Evolutionary conservation across 2,113 vertebrate species (phyloP), one percentile per base, ranked within the genome.

Genomic region (Scomber scombrus): DNA sequence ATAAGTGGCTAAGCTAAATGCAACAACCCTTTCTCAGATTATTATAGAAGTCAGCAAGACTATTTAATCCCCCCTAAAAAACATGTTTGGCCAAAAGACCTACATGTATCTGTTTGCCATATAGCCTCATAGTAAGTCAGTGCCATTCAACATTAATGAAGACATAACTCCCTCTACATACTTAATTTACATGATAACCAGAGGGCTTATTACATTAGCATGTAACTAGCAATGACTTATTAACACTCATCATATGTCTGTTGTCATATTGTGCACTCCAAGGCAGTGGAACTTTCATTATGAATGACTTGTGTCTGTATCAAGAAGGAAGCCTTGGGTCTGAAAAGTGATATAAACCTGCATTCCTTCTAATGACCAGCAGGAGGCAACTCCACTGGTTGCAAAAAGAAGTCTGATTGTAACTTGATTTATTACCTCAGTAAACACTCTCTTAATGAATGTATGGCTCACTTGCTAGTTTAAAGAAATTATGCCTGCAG

Each of bases 141-240:
- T 21, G 11, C n/a, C 11, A 60, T 29, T 75, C 8, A 34, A 31
- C 40, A 49, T 7, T 40, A 45, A 72, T 84, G 66, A 79, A 69
- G 49, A 57, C 54, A 47, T 31, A 21, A 40, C 57, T 61, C 58
- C 73, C 68, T 58, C 60, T 46, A 50, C 57, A 54, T 12, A 40
- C 16, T 55, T 69, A 46, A 78, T 78, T 68, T 64, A 49, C 15
- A 82, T 46, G 46, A 63, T 57, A 50, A 31, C 66, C 50, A 43
- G 60, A 57, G 52, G 58, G 55, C 16, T 64, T 46, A 73, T 55
- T 56, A 58, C 46, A 73, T 82, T 56, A 79, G 12, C 49, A 64
- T 72, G 18, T 63, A 68, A 67, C 56, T 16, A 57, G 64, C 10
- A 66, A 14, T 71, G 61, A 81, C 75, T 68, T 67, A 78, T 75